Base-by-base conservation (phyloP, 2,888 invertebrate genomes). In the Eustalomyia histrio region DNA sequence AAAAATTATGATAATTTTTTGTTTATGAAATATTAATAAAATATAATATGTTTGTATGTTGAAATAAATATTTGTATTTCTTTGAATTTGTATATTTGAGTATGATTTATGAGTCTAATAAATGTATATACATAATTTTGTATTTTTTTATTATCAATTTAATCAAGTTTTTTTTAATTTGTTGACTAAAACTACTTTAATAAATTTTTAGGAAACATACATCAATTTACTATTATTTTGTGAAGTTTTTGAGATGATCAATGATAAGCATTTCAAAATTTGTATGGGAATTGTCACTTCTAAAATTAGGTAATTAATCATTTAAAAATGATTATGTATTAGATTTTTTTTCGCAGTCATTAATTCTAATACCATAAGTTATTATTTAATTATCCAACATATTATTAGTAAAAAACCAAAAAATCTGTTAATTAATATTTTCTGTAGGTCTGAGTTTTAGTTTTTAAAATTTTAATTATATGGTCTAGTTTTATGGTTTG, bases 281-380 rank as follows among this genome's bases (percentile, higher is more conserved):
- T 74, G 69, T 72, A 18, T 52, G 57, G 58, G 24, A 61, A 71
- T 71, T 64, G 67, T 67, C 33, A 72, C 72, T 21, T 43, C 47
- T 58, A 52, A 80, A 68, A 43, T 8, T 6, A 17, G 18, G 39
- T 64, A 63, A 76, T 80, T 80, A 76, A 80, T 80, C 68, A 76
- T 58, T 17, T 47, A 58, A 63, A 64, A 72, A 76, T 76, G 72
- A 29, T 12, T 58, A 47, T n/a, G 14, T 47, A n/a, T 43, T 69
- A 12, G 24, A 43, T 50, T 55, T 47, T 12, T 52, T 57, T 75
- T 33, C 16, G 39, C 61, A 43, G 64, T 55, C 53, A 79, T 65
- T 76, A 72, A 76, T 75, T 67, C 35, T 61, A 67, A 67, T 52
- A n/a, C n/a, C n/a, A 52, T 39, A 79, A 64, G 53, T 68, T 74